Evolutionary conservation across 23 tunicate genomes (phyloP).

Genomic region (Ascidia mentula): DNA sequence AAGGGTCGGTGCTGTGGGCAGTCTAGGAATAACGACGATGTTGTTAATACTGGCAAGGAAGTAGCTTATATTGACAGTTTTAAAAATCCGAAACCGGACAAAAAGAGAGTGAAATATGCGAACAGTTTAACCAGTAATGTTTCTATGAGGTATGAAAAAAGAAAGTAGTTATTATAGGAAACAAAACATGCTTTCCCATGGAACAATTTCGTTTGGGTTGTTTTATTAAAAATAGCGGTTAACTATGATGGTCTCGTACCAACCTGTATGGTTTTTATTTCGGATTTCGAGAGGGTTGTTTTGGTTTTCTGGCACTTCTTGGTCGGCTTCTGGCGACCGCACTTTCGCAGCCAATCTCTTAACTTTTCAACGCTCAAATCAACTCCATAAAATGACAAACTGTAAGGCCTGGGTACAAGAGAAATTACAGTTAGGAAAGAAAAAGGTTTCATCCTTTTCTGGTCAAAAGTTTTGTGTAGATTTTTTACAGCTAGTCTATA

Average conservation of each 20-base stretch:
- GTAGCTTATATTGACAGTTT: too few species aligned
- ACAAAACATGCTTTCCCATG: too few species aligned
- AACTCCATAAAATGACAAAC: slow-evolving; percentile 59
- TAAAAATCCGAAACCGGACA: too few species aligned
- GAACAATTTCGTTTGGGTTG: too few species aligned
- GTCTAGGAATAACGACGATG: slow-evolving; percentile 7
- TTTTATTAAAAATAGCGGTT: background rate
- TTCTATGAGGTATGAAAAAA: too few species aligned
- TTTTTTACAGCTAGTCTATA: too few species aligned
- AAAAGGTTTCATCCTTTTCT: background rate
- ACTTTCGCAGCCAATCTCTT: slow-evolving; percentile 69
- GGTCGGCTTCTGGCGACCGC: slow-evolving; percentile 83
- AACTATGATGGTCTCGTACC: background rate
- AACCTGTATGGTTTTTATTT: slow-evolving; percentile 68
- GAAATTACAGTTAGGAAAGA: background rate
- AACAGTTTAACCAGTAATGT: too few species aligned
- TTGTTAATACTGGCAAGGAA: too few species aligned
- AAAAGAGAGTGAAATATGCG: too few species aligned
- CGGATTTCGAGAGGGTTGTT: slow-evolving; percentile 36
- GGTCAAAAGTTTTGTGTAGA: background rate
- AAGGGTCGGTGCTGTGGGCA: slow-evolving; percentile 41
- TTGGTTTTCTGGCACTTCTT: slow-evolving; percentile 56
- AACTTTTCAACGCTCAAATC: slow-evolving; percentile 34
- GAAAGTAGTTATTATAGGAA: too few species aligned
- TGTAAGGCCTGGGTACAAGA: slow-evolving; percentile 24